Evolutionary conservation across 2,113 vertebrate genomes (phyloP).

Genomic region (Empidonax alnorum): DNA sequence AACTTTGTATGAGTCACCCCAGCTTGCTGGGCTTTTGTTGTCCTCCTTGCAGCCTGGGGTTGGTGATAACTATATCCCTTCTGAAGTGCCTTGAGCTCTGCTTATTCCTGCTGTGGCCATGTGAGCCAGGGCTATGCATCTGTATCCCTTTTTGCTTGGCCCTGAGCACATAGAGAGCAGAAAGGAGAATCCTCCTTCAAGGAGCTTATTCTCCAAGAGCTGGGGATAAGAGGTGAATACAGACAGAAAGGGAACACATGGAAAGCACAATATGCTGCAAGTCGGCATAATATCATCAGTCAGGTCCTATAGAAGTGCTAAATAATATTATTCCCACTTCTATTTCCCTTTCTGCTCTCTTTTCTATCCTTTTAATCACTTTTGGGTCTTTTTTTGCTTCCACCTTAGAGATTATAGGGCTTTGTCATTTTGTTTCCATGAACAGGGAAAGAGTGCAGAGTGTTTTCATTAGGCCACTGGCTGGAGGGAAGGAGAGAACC

Average conservation of each 20-base stretch:
- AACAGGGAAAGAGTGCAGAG: conserved; percentile 9
- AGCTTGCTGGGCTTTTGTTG: not conserved
- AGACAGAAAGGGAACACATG: not conserved
- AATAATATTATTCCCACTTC: conserved; percentile 2
- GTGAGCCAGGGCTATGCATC: rapidly evolving
- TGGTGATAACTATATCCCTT: not conserved
- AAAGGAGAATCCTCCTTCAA: not conserved
- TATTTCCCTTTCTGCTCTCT: not conserved
- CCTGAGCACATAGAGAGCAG: not conserved
- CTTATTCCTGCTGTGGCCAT: not conserved
- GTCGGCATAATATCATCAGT: rapidly evolving
- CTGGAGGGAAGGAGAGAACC: conserved; percentile 31
- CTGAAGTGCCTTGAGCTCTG: not conserved
- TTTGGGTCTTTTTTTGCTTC: conserved; percentile 4
- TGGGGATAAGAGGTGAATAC: not conserved
- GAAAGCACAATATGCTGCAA: not conserved
- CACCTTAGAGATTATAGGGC: conserved; percentile 51
- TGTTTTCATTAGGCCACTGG: conserved; percentile 47
- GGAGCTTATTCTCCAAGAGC: not conserved
- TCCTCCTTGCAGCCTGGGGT: not conserved
- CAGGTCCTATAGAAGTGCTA: not conserved
- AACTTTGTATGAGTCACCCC: not conserved
- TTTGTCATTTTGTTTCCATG: conserved; percentile 56
- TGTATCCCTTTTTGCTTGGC: not conserved
- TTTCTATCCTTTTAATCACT: conserved; percentile 59